Base-by-base conservation (phyloP, 92 coral and sea anemone genomes). In the Ricordea florida region DNA sequence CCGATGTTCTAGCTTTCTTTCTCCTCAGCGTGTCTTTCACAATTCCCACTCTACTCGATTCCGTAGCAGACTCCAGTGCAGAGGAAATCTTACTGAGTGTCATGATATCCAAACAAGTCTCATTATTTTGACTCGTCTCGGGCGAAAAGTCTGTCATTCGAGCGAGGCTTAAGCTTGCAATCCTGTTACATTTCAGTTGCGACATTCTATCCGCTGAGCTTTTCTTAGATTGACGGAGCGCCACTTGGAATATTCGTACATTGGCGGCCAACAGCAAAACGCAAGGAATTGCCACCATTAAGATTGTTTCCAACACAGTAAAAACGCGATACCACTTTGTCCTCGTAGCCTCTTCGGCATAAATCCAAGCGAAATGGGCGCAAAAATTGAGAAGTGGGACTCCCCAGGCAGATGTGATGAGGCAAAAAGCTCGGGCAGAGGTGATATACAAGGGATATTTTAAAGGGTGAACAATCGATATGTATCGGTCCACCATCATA, bases 311-410 rank as follows among this genome's bases (percentile, higher is more conserved):
- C 20, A 32, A 3, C 8, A 59, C 49, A 4, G 89, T 84, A 53
- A 84, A 84, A 42, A 45, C 69, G 17, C 47, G 70, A 38, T 45
- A 41, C 83, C 88, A 74, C 38, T 13, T 47, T n/a, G 46, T 11
- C 34, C 52, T 82, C 18, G 74, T 64, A 2, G 6, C 48, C 3
- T 84, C 62, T 35, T 29, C 38, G 15, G 89, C 78, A 49, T 64
- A 84, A 13, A 84, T 41, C 89, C 89, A 84, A 1, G 62, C 43
- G 35, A 84, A 76, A 28, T 84, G 89, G 0, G 68, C 46, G 5
- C 28, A 50, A 66, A 84, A 68, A 41, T 76, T 74, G 4, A 82
- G 31, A 10, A 82, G 43, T 3, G 88, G 88, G 8, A 74, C 34
- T 18, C 46, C 21, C 88, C 88, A 82, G 10, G 76, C 64, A 14